Conservation (phyloP, 2,888 invertebrate species). For the Parasteatoda lunata region DNA sequence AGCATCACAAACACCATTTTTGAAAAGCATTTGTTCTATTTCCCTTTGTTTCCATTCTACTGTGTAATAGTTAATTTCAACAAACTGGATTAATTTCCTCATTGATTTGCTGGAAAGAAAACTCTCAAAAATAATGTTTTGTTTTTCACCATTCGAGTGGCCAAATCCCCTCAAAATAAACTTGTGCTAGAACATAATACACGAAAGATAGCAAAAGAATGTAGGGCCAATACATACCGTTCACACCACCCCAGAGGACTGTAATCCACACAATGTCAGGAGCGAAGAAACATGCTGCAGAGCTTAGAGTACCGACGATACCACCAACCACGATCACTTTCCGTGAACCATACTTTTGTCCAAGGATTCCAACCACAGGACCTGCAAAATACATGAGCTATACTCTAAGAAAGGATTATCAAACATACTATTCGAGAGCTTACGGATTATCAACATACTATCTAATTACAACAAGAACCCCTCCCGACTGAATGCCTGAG, state of each 20-base stretch:
- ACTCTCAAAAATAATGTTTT: too few species aligned
- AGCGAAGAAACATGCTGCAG: slow-evolving; percentile 26
- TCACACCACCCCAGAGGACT: slow-evolving; percentile 45
- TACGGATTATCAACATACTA: too few species aligned
- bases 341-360: slow-evolving; percentile 49
- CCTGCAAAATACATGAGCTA: slow-evolving; percentile 10
- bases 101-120: too few species aligned
- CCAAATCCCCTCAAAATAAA: not conserved
- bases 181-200: not conserved
- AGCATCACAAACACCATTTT: too few species aligned
- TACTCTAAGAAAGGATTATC: not conserved
- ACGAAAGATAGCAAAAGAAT: not conserved
- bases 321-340: slow-evolving; percentile 25
- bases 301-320: slow-evolving; percentile 11
- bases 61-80: too few species aligned
- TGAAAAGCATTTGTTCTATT: too few species aligned
- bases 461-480: too few species aligned
- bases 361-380: slow-evolving; percentile 50
- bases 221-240: slow-evolving; percentile 10
- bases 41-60: too few species aligned
- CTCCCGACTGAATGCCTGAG: too few species aligned
- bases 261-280: slow-evolving; percentile 47
- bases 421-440: too few species aligned
- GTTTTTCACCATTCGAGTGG: too few species aligned
- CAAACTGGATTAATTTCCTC: too few species aligned